Conservation (phyloP, 2,888 invertebrate species). For the Drosophila mimica region DNA sequence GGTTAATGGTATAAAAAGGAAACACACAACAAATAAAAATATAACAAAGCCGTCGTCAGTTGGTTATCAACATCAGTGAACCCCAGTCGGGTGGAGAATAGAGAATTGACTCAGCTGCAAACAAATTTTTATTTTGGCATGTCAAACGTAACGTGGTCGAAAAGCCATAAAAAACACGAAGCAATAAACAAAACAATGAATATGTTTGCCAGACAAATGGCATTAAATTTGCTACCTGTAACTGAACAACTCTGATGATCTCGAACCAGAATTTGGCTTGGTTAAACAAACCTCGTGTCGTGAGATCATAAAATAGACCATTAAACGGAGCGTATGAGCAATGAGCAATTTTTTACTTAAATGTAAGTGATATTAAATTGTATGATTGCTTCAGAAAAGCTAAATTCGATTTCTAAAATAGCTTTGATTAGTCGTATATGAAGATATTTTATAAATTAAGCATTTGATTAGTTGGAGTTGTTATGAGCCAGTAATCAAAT, state of each 20-base stretch:
- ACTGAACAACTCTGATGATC: slow-evolving; percentile 1
- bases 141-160: slow-evolving; percentile 48
- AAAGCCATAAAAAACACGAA: slow-evolving; percentile 39
- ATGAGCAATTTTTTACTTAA: neutral
- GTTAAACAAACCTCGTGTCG: slow-evolving; percentile 13
- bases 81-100: neutral
- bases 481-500: neutral
- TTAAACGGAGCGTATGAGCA: slow-evolving; percentile 26
- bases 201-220: slow-evolving; percentile 54
- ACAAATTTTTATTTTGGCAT: slow-evolving; percentile 51
- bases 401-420: neutral
- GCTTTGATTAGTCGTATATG: neutral
- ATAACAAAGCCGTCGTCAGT: slow-evolving; percentile 69
- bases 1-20: too few species aligned
- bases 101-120: slow-evolving; percentile 43
- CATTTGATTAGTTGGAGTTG: neutral
- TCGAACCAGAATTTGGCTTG: neutral
- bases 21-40: neutral
- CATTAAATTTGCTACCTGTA: slow-evolving; percentile 48
- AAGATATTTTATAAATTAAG: neutral
- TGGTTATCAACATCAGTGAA: slow-evolving; percentile 51
- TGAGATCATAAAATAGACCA: slow-evolving; percentile 4
- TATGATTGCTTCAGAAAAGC: neutral
- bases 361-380: neutral
- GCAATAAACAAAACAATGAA: slow-evolving; percentile 47